Conservation (phyloP, 1,140 invertebrate species). For the Drosophila paulistorum region DNA sequence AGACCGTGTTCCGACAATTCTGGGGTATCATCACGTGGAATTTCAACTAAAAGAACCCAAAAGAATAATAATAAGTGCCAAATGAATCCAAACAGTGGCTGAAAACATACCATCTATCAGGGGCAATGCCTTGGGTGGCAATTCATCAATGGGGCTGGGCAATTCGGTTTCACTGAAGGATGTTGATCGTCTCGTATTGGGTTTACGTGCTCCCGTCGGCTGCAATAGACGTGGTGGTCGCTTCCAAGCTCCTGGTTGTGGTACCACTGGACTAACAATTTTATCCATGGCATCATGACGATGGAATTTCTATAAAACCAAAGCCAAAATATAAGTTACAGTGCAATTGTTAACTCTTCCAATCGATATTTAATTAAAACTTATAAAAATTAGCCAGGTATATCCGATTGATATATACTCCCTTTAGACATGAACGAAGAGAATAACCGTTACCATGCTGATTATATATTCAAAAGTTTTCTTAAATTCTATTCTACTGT, state of each 20-base stretch:
- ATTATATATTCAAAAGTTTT: too few species aligned
- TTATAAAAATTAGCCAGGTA: too few species aligned
- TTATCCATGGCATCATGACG: conserved; percentile 90
- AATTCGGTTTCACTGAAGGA: conserved; percentile 78
- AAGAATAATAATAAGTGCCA: not conserved
- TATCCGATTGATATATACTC: too few species aligned
- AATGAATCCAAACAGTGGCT: too few species aligned
- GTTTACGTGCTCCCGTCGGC: conserved; percentile 73
- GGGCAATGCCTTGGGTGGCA: conserved; percentile 38
- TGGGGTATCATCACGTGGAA: conserved; percentile 71
- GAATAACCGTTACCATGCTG: too few species aligned
- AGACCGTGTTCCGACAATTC: conserved; percentile 66
- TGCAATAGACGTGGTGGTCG: conserved; percentile 75
- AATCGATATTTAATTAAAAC: too few species aligned
- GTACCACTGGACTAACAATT: conserved; percentile 96
- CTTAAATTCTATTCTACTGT: too few species aligned
- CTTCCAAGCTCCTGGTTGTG: conserved; percentile 93
- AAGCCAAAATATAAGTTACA: too few species aligned
- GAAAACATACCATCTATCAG: conserved; percentile 58
- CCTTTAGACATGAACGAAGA: too few species aligned
- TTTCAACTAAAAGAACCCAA: conserved; percentile 51
- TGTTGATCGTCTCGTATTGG: conserved; percentile 70
- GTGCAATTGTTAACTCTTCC: too few species aligned
- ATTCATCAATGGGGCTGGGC: conserved; percentile 72
- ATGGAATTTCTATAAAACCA: conserved; percentile 84